Base-by-base conservation (phyloP, 2,888 invertebrate genomes). In the Iselma pallidipennis region DNA sequence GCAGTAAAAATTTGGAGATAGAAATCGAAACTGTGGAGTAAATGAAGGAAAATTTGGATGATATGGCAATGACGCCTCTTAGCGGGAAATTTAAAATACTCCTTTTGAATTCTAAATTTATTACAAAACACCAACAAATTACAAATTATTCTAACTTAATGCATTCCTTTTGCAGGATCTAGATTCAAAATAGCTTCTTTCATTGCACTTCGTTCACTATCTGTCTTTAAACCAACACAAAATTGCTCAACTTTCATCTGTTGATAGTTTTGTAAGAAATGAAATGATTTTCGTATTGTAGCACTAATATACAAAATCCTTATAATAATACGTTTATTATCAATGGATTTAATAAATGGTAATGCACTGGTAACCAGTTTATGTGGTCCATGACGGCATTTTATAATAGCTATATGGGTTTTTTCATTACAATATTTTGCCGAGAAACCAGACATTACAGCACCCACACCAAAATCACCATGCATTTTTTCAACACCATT, bases 361-460 rank as follows among this genome's bases (percentile, higher is more conserved):
- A 94, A 73, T 62, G 85, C 82, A 74, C 89, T 89, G 0, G 89
- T 83, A 0, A 93, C 83, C 78, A 90, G 87, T 73, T 83, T 86
- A 74, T 94, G 91, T 2, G 92, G 91, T 0, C 91, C 91, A 77
- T 92, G 92, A 54, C 92, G 83, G 16, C 85, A 84, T 73, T 91
- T 85, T 53, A 94, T 83, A 29, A 94, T 84, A 0, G 90, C 91
- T 70, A 92, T 88, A 81, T 87, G 86, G 0, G 93, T 93, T 61
- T 86, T 85, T 68, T 88, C 85, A 80, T 93, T 93, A 75, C 91
- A 91, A 81, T 94, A 93, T 83, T 91, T 92, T 23, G 90, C 89
- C 76, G 85, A 82, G 72, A 93, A 90, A 23, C 92, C 93, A 58
- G 87, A 83, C 74, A 86, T 87, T 6, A 91, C 84, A 1, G 91